Conservation (phyloP, 2,113 vertebrate species). For the Zosterops hypoxanthus region DNA sequence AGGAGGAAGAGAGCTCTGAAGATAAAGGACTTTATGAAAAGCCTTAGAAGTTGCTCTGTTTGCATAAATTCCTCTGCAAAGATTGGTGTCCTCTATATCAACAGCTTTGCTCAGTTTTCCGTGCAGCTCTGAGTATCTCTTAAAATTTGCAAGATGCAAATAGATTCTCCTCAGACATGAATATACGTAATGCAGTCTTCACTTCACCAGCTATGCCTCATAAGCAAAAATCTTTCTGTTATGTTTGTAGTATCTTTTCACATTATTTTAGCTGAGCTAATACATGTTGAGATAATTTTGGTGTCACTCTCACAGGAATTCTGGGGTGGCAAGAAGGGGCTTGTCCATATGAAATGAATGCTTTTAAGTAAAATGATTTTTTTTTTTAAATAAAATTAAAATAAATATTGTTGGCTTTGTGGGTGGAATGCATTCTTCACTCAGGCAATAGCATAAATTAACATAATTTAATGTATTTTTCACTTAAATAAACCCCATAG, state of each 20-base stretch:
- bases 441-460: neutral
- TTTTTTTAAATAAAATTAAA: neutral
- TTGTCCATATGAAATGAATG: neutral
- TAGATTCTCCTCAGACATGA: neutral
- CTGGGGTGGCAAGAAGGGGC: neutral
- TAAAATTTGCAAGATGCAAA: neutral
- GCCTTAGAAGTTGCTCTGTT: neutral
- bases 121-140: neutral
- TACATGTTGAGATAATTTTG: neutral
- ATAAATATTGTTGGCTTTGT: neutral
- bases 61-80: neutral
- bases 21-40: conserved; percentile 5
- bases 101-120: neutral
- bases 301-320: neutral
- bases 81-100: neutral
- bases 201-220: neutral
- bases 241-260: neutral
- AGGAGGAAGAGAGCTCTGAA: conserved; percentile 18
- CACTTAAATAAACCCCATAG: neutral
- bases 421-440: neutral
- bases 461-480: neutral
- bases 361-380: neutral
- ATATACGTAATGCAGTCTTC: neutral
- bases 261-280: neutral
- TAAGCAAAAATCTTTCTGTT: neutral